phyloP scores from a whole-genome alignment of 2,113 vertebrate species.

The Corvus hawaiiensis region DNA sequence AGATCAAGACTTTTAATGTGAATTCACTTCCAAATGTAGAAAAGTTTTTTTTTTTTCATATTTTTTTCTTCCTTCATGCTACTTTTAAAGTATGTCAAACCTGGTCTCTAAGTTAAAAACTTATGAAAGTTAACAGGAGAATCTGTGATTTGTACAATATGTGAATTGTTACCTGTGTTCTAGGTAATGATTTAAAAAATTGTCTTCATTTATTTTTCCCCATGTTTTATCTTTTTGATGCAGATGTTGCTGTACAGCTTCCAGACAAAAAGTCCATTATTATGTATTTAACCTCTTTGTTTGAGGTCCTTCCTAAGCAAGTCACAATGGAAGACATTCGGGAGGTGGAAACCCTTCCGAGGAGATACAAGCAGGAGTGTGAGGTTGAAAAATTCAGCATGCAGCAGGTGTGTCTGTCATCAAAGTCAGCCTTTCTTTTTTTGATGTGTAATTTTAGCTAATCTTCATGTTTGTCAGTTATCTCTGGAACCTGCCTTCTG shows the following conservation, averaged over 20 bases:
- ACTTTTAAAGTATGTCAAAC: not conserved
- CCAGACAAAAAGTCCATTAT: slow-evolving; percentile 99
- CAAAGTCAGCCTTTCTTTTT: not conserved
- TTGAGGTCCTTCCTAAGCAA: slow-evolving; percentile 94
- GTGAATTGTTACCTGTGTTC: not conserved
- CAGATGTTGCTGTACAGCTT: slow-evolving; percentile 92
- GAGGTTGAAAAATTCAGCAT: slow-evolving; percentile 67
- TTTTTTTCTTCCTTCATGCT: not conserved
- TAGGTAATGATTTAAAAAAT: not conserved
- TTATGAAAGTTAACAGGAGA: not conserved
- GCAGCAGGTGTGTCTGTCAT: slow-evolving; percentile 67
- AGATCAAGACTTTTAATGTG: not conserved
- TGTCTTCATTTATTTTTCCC: not conserved
- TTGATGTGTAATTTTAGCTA: not conserved
- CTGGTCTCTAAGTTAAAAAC: not conserved
- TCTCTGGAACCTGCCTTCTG: not conserved
- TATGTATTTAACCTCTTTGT: slow-evolving; percentile 97
- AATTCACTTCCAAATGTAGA: not conserved
- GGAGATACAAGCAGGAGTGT: slow-evolving; percentile 84
- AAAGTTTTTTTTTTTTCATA: fast-evolving
- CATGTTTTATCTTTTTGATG: slow-evolving; percentile 10
- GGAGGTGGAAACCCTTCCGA: slow-evolving; percentile 94
- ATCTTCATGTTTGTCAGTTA: not conserved
- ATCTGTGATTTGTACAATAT: not conserved
- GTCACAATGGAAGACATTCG: slow-evolving; percentile 93